These are phyloP conservation scores for Pogonocherus hispidulus DNA, from an alignment of 2,888 invertebrate species.

Conservation along the genomic window DNA sequence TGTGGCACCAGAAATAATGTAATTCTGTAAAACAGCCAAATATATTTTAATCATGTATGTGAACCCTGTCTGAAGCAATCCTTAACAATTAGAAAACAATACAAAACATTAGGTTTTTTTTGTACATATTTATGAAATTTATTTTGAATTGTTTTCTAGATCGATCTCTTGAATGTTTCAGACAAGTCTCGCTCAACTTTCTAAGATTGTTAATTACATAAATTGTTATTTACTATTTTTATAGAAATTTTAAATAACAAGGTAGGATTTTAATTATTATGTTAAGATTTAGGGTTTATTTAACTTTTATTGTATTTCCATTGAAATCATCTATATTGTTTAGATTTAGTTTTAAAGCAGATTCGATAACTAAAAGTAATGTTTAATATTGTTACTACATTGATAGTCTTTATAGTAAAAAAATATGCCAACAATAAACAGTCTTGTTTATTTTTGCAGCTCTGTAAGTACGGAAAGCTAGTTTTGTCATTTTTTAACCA, in stretches of 20 bases:
- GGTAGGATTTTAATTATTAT: constrained; percentile 13
- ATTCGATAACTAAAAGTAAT: constrained; percentile 53
- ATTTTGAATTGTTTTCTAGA: constrained; percentile 33
- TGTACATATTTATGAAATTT: constrained; percentile 38
- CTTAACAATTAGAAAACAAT: constrained; percentile 11
- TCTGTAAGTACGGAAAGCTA: constrained; percentile 45
- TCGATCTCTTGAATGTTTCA: constrained; percentile 25
- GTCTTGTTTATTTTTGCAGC: constrained; percentile 41
- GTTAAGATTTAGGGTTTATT: constrained; percentile 21
- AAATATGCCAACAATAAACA: constrained; percentile 43
- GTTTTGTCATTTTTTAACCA: constrained; percentile 53
- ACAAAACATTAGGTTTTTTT: constrained; percentile 33
- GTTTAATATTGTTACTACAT: constrained; percentile 61
- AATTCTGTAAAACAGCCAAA: constrained; percentile 9
- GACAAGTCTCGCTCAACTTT: background rate
- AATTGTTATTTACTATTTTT: constrained; percentile 24
- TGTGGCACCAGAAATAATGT: background rate
- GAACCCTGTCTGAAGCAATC: background rate
- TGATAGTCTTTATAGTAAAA: constrained; percentile 58
- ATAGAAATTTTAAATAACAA: constrained; percentile 22
- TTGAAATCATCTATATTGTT: constrained; percentile 42
- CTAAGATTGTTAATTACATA: constrained; percentile 7
- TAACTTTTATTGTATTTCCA: constrained; percentile 19
- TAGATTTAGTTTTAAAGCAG: constrained; percentile 36
- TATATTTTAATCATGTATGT: background rate